Conservation (phyloP, 2,888 invertebrate species). For the Hedya salicella region DNA sequence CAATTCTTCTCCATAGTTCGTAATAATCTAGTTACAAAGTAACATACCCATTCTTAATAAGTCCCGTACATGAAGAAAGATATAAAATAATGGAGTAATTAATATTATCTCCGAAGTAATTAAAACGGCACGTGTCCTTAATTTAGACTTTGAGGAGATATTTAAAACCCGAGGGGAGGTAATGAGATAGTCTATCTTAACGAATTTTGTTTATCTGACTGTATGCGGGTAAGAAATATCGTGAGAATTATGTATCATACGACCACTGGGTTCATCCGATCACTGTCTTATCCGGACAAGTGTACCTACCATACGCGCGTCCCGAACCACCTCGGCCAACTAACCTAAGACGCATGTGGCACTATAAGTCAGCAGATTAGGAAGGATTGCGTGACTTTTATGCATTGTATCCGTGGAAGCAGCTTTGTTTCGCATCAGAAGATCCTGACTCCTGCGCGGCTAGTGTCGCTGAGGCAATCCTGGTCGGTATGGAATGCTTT, state of each 20-base stretch:
- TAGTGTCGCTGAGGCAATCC: no score
- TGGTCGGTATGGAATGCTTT: no score
- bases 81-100: slow-evolving; percentile 13
- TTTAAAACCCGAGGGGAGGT: slow-evolving; percentile 52
- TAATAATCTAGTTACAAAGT: not conserved
- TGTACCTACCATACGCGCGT: no score
- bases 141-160: slow-evolving; percentile 54
- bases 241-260: not conserved
- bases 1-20: no score
- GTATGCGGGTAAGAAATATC: slow-evolving; percentile 59
- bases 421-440: no score
- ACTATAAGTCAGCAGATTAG: no score
- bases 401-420: no score
- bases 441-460: no score
- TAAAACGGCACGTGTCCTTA: slow-evolving; percentile 66
- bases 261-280: not conserved
- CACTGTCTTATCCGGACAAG: no score
- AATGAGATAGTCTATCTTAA: slow-evolving; percentile 53
- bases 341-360: no score
- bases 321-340: no score
- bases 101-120: slow-evolving; percentile 47
- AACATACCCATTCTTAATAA: not conserved
- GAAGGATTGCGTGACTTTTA: no score
- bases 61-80: not conserved
- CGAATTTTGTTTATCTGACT: slow-evolving; percentile 50